Conservation (phyloP, 2,797 vertebrate genomes). For the Xenopus petersii region DNA sequence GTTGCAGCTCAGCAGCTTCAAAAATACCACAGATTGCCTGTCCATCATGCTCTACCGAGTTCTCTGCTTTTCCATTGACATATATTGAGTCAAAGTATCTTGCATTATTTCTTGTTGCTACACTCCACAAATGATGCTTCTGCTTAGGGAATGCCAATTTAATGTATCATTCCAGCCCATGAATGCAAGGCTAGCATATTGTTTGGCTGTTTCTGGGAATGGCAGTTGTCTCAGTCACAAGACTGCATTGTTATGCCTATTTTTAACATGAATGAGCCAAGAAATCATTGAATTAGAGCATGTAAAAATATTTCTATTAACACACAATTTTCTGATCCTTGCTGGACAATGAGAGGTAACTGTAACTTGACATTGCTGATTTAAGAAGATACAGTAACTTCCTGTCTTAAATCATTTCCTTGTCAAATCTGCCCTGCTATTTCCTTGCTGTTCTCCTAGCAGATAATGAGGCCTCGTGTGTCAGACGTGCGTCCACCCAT, state of each 20-base stretch:
- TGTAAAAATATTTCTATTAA: neutral
- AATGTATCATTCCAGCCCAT: too few relatives aligned
- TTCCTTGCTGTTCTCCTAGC: slow-evolving; percentile 34
- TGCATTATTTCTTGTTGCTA: too few relatives aligned
- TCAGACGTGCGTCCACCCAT: slow-evolving; percentile 42
- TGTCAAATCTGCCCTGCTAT: slow-evolving; percentile 37
- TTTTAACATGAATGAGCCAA: neutral
- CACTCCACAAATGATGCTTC: too few relatives aligned
- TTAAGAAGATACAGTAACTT: slow-evolving; percentile 40
- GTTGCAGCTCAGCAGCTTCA: too few relatives aligned
- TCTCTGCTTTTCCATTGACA: too few relatives aligned
- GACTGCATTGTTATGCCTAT: neutral
- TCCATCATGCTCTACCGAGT: too few relatives aligned
- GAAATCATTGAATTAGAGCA: neutral
- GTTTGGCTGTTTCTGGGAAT: neutral
- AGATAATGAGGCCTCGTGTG: slow-evolving; percentile 41
- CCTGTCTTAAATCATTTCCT: slow-evolving; percentile 38
- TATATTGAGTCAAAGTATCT: too few relatives aligned
- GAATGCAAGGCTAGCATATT: too few relatives aligned
- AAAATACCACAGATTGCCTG: too few relatives aligned
- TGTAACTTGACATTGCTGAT: slow-evolving; percentile 22
- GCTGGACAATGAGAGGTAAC: slow-evolving; percentile 6
- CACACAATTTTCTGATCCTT: neutral
- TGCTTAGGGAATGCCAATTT: too few relatives aligned
- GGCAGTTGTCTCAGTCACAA: neutral